A percentile compares a stretch with the other conserved stretches of the same genome.
These are phyloP conservation scores for Isichthys henryi DNA, from an alignment of 2,113 vertebrate genomes.

Conservation along the genomic window DNA sequence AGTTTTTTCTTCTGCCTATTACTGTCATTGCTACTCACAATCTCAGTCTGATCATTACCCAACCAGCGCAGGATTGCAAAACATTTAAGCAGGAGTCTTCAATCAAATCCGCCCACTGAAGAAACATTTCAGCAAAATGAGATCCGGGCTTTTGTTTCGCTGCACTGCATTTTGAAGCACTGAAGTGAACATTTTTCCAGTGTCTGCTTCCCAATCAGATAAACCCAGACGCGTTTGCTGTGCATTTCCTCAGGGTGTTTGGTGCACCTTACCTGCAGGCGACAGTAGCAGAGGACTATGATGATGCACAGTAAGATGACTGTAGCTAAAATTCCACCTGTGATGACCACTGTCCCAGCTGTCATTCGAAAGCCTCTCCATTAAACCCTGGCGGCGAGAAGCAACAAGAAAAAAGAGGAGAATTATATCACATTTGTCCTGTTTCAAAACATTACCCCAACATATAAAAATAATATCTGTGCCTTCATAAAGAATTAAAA, in stretches of 20 bases:
- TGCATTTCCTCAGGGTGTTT: neutral
- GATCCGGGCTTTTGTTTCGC: neutral
- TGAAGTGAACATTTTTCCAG: neutral
- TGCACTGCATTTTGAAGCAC: neutral
- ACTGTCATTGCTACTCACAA: neutral
- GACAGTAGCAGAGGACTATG: constrained; percentile 76
- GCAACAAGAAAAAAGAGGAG: neutral
- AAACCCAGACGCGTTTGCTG: neutral
- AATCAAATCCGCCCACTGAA: neutral
- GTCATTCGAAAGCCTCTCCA: constrained; percentile 97
- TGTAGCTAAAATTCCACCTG: constrained; percentile 93
- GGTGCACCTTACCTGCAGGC: constrained; percentile 71
- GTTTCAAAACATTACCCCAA: neutral
- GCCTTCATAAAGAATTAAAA: neutral
- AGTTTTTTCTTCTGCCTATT: neutral
- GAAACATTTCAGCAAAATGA: neutral
- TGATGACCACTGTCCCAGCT: constrained; percentile 99
- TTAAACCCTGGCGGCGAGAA: constrained; percentile 61
- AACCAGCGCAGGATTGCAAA: neutral
- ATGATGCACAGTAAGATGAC: constrained; percentile 95
- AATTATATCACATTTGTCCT: neutral
- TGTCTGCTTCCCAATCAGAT: neutral
- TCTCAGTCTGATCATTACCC: neutral
- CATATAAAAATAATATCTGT: neutral
- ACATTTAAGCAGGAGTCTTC: neutral